These are phyloP conservation scores for Spheniscus humboldti DNA, from an alignment of 2,797 vertebrate species.

Conservation along the genomic window DNA sequence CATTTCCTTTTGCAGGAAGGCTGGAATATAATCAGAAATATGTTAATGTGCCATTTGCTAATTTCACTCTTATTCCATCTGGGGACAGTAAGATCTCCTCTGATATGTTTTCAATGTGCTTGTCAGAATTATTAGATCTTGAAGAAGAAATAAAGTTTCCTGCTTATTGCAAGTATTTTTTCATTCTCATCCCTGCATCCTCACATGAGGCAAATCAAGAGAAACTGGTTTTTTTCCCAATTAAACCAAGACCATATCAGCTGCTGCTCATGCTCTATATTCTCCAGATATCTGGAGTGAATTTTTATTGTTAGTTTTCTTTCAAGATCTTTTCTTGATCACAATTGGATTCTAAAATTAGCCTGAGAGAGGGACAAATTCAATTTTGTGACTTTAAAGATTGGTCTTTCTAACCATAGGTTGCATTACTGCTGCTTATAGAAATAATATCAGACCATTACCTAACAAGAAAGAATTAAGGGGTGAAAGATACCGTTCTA, in stretches of 20 bases:
- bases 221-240: background rate
- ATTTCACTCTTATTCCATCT: conserved; percentile 30
- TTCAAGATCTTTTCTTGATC: background rate
- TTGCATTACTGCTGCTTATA: background rate
- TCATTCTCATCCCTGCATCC: background rate
- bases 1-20: background rate
- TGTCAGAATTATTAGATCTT: conserved; percentile 32
- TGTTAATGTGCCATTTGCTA: conserved; percentile 61
- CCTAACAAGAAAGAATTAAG: background rate
- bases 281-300: background rate
- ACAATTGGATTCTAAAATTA: conserved; percentile 43
- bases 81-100: conserved; percentile 27
- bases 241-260: background rate
- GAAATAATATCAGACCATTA: background rate
- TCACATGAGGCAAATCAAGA: background rate
- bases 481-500: background rate
- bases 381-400: background rate
- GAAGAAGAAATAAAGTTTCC: conserved; percentile 1
- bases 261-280: background rate
- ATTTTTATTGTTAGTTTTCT: background rate
- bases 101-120: conserved; percentile 34
- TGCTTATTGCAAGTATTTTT: background rate
- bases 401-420: background rate
- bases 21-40: conserved; percentile 42
- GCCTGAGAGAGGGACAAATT: background rate